Evolutionary conservation across 2,888 invertebrate species (phyloP).

Genomic region (Athripsodes cinereus): DNA sequence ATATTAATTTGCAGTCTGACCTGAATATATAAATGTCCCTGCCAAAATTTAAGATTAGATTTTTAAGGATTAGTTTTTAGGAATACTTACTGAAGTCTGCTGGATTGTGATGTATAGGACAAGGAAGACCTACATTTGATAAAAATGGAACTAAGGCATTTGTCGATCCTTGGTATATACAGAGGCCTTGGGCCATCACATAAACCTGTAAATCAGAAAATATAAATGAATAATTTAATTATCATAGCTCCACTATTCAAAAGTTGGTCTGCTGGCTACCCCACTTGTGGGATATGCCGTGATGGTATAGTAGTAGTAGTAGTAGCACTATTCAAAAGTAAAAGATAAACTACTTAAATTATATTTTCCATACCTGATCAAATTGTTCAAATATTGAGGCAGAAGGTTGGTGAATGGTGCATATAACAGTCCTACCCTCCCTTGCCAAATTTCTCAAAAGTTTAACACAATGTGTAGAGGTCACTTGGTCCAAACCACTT

Average conservation of each 20-base stretch:
- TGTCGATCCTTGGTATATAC: constrained; percentile 61
- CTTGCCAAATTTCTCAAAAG: constrained; percentile 52
- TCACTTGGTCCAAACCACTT: constrained; percentile 62
- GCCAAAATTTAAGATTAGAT: no score
- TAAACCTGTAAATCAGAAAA: constrained; percentile 44
- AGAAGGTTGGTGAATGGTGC: constrained; percentile 66
- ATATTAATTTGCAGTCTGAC: no score
- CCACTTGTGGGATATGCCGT: no score
- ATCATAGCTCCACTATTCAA: no score
- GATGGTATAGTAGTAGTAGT: no score
- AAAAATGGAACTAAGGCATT: constrained; percentile 55
- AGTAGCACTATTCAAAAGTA: no score
- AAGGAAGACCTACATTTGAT: constrained; percentile 48
- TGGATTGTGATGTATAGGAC: constrained; percentile 62
- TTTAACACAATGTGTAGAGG: constrained; percentile 55
- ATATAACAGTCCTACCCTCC: constrained; percentile 62
- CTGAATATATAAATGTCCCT: no score
- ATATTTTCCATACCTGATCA: constrained; percentile 43
- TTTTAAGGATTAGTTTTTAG: no score
- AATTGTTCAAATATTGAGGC: constrained; percentile 58
- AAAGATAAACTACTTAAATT: no score
- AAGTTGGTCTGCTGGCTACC: no score
- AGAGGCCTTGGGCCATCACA: constrained; percentile 57
- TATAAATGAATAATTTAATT: not conserved
- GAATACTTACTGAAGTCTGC: constrained; percentile 58